Evolutionary conservation across 2,797 vertebrate species (phyloP).

Genomic region (Gouania willdenowi): DNA sequence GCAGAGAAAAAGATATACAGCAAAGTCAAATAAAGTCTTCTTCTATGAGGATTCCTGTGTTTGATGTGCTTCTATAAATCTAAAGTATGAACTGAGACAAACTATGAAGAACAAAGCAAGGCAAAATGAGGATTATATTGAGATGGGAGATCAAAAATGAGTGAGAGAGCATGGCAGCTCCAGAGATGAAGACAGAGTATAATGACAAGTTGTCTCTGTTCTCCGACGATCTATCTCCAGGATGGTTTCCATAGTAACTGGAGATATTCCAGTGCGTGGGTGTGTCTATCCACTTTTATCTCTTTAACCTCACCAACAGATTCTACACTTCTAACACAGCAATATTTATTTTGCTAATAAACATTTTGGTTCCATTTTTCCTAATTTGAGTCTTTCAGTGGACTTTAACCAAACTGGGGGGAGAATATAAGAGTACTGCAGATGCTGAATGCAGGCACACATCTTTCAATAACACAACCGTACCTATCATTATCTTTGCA

Average conservation of each 20-base stretch:
- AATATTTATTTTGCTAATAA: no score
- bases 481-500: no score
- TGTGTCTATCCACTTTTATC: slow-evolving; percentile 59
- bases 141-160: slow-evolving; percentile 3
- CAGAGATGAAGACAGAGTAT: slow-evolving; percentile 29
- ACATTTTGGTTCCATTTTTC: no score
- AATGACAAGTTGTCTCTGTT: slow-evolving; percentile 63
- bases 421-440: no score
- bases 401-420: no score
- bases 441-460: no score
- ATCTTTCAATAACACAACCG: no score
- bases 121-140: neutral
- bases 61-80: slow-evolving; percentile 17
- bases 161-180: slow-evolving; percentile 23
- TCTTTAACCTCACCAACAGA: slow-evolving; percentile 60
- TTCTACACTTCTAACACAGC: slow-evolving; percentile 47
- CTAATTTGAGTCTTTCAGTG: no score
- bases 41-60: slow-evolving; percentile 10
- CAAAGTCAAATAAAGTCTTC: slow-evolving; percentile 15
- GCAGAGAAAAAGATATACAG: neutral
- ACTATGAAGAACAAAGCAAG: neutral
- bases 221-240: slow-evolving; percentile 45
- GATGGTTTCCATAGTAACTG: slow-evolving; percentile 72
- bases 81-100: slow-evolving; percentile 6
- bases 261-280: slow-evolving; percentile 65